A percentile compares a stretch with the other conserved stretches of the same genome.
Evolutionary conservation across 1,140 invertebrate genomes (phyloP).

Genomic region (Drosophila elegans): DNA sequence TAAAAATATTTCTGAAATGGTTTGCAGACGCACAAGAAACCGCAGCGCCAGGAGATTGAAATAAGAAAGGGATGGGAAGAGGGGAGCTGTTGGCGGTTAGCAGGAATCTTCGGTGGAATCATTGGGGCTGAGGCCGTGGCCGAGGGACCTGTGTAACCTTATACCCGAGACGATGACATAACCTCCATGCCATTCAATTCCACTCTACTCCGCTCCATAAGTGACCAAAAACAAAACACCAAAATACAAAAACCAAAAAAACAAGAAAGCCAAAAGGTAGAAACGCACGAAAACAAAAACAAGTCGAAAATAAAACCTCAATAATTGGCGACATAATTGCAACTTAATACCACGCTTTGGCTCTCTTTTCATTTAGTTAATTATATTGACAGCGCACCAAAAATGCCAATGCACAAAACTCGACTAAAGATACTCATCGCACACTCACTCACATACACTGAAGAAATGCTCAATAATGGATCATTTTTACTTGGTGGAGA

Average conservation of each 20-base stretch:
- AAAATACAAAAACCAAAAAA: slow-evolving; percentile 35
- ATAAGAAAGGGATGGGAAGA: neutral
- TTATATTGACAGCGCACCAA: slow-evolving; percentile 70
- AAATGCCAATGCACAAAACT: slow-evolving; percentile 56
- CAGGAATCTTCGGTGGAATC: slow-evolving; percentile 32
- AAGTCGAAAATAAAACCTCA: slow-evolving; percentile 79
- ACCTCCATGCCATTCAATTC: slow-evolving; percentile 48
- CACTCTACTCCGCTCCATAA: slow-evolving; percentile 30
- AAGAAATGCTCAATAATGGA: slow-evolving; percentile 34
- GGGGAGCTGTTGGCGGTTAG: slow-evolving; percentile 23
- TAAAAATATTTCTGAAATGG: slow-evolving; percentile 78
- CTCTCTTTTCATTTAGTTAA: slow-evolving; percentile 79
- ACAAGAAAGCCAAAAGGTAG: slow-evolving; percentile 12
- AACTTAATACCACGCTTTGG: slow-evolving; percentile 82
- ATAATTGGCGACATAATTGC: slow-evolving; percentile 83
- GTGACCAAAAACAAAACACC: slow-evolving; percentile 34
- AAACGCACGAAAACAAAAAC: slow-evolving; percentile 64
- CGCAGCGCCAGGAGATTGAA: slow-evolving; percentile 28
- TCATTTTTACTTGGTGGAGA: slow-evolving; percentile 46
- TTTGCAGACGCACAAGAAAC: slow-evolving; percentile 60
- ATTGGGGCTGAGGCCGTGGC: slow-evolving; percentile 29
- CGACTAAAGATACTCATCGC: slow-evolving; percentile 31
- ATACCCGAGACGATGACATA: slow-evolving; percentile 53
- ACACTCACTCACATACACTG: slow-evolving; percentile 25
- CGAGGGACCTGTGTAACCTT: slow-evolving; percentile 59